These are phyloP conservation scores for Rhyzopertha dominica DNA, from an alignment of 1,140 invertebrate genomes.

Conservation along the genomic window DNA sequence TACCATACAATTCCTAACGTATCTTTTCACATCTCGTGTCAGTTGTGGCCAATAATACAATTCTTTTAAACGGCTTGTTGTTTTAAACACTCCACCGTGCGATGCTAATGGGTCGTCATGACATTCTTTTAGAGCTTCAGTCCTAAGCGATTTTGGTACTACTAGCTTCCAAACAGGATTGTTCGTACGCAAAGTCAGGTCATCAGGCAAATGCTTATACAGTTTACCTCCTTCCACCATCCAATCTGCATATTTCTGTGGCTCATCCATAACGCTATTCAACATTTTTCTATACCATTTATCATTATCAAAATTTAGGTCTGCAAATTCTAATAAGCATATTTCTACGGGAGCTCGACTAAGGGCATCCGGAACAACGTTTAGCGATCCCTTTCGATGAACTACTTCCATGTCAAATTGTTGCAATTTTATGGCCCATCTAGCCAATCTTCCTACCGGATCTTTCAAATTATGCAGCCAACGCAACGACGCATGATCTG, in stretches of 20 bases:
- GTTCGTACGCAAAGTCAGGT: no score
- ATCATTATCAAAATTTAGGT: no score
- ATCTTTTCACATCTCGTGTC: neutral
- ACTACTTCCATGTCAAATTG: conserved; percentile 28
- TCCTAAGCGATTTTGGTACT: conserved; percentile 15
- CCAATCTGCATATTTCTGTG: no score
- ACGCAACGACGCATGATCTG: conserved; percentile 30
- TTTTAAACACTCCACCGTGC: conserved; percentile 30
- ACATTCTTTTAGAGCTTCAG: conserved; percentile 19
- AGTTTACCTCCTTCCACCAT: no score
- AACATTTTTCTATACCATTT: no score
- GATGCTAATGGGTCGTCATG: conserved; percentile 23
- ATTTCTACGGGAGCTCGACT: no score
- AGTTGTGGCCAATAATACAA: conserved; percentile 11
- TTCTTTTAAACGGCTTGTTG: conserved; percentile 9
- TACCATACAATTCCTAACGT: neutral
- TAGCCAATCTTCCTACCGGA: conserved; percentile 38
- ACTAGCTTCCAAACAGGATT: conserved; percentile 26
- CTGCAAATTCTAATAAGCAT: no score
- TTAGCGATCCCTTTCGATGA: conserved; percentile 43
- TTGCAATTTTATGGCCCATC: conserved; percentile 44
- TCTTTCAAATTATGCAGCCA: conserved; percentile 46
- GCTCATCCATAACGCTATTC: no score
- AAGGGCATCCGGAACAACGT: conserved; percentile 35
- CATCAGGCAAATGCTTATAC: no score